Percentiles rank a stretch among this genome's conserved stretches.
Conservation (phyloP, 2,113 vertebrate species). For the Irena cyanogastra region DNA sequence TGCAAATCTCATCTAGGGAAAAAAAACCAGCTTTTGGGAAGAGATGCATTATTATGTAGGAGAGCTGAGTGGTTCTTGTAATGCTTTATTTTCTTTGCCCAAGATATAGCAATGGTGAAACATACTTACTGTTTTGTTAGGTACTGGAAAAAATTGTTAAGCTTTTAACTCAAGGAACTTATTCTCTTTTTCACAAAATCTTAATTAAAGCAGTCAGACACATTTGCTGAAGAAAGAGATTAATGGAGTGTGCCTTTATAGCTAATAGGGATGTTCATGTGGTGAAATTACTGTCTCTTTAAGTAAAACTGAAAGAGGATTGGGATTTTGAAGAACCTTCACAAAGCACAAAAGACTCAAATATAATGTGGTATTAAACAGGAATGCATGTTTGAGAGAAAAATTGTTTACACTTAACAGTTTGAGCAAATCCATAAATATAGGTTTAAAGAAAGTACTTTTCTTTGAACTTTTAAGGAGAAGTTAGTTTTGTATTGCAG, state of each 20-base stretch:
- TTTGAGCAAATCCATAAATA: neutral
- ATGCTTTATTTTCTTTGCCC: neutral
- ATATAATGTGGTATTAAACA: neutral
- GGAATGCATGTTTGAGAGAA: neutral
- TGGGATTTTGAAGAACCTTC: neutral
- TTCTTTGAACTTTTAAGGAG: neutral
- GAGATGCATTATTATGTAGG: neutral
- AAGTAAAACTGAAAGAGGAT: neutral
- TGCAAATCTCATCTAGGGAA: neutral
- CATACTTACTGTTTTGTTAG: neutral
- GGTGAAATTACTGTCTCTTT: neutral
- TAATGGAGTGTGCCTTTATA: neutral
- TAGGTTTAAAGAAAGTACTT: neutral
- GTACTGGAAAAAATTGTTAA: neutral
- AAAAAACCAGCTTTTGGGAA: neutral
- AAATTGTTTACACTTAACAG: neutral
- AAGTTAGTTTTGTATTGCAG: slow-evolving; percentile 27
- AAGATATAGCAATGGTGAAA: neutral
- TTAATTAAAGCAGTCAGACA: neutral
- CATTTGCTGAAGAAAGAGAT: neutral
- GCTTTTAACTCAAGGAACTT: neutral
- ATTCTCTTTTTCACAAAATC: neutral
- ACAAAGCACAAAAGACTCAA: neutral
- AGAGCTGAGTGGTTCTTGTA: neutral
- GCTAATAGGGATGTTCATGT: neutral